Base-by-base conservation (phyloP, 1,140 invertebrate species). In the Pseudachorutes palmiensis region DNA sequence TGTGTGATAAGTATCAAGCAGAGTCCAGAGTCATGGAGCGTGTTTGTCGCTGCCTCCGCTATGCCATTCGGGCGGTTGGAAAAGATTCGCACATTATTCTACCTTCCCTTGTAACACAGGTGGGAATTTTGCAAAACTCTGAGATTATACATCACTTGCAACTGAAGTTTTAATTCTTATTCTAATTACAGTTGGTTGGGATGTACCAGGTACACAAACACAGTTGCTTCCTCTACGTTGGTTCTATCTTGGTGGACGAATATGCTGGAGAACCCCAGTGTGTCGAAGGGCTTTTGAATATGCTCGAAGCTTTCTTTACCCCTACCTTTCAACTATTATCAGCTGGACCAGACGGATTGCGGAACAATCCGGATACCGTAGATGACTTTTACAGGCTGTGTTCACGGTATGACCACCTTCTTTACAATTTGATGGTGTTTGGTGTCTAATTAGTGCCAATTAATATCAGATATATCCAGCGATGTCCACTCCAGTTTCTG, bases 301-400 rank as follows among this genome's bases (percentile, higher is more conserved):
- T 98, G 91, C 79, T 97, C 71, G 83, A 90, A 80, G 90, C 88
- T 48, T 88, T 96, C 75, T 86, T 94, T 74, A 83, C 84, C 64
- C 89, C 91, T 51, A 91, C 94, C 41, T 93, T 97, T 77, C 80
- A 82, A 55, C 77, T 94, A 73, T 81, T 97, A 60, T 3, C 36
- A 41, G 87, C 91, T 77, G n/a, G n/a, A n/a, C 77, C 80, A 71
- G 78, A 84, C 84, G 90, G 91, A 1, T 79, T 98, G 9, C 83
- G 87, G 66, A 88, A 96, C 78, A 89, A 98, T 82, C 95, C 97
- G 0, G 96, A 98, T 74, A 98, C 94, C 0, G 92, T 98, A 0
- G 97, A 98, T 78, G 97, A 98, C 78, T 86, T 98, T 65, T 98
- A 97, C 78, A 82, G 95, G 57, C 82, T 97, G 28, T 92, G 90